Base-by-base conservation (phyloP, 2,888 invertebrate genomes). In the Zhengitettix transpicula region DNA sequence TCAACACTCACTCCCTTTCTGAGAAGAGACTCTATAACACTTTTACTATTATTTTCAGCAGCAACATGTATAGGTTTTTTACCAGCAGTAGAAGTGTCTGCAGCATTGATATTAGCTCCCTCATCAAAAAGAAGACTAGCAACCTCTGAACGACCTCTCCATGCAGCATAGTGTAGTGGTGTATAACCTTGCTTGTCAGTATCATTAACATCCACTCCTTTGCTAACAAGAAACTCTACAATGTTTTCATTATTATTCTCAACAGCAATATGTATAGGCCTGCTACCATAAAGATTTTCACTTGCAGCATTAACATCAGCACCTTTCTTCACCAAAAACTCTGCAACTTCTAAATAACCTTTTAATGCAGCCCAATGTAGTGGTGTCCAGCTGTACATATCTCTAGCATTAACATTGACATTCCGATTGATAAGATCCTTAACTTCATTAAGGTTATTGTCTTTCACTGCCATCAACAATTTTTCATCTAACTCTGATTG, bases 151-250 rank as follows among this genome's bases (percentile, higher is more conserved):
- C 67, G 63, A 42, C 69, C 68, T 41, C 61, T 63, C 40, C 62
- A 60, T 10, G 66, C 67, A 17, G 69, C 69, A 56, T 61, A 62
- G 55, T 69, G 68, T 28, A 70, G 58, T 2, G 68, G 65, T 9
- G 68, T 68, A 9, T 62, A n/a, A n/a, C n/a, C 28, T 28, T 7
- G 59, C 15, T 58, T 59, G 40, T 56, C 62, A 63, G 65, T 63
- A 40, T 65, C 51, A n/a, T 51, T 51, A 15, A 51, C 51, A 10
- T 10, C 2, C 11, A 2, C 51, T 9, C 51, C 51, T 47, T n/a
- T n/a, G n/a, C n/a, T n/a, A n/a, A n/a, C n/a, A n/a, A n/a, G n/a
- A n/a, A n/a, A n/a, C n/a, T n/a, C n/a, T n/a, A n/a, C n/a, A n/a
- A n/a, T n/a, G 28, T 10, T 12, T 51, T 10, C 11, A 10, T 10